Evolutionary conservation across 2,888 invertebrate genomes (phyloP).

Genomic region (Tryphoninae sp.): DNA sequence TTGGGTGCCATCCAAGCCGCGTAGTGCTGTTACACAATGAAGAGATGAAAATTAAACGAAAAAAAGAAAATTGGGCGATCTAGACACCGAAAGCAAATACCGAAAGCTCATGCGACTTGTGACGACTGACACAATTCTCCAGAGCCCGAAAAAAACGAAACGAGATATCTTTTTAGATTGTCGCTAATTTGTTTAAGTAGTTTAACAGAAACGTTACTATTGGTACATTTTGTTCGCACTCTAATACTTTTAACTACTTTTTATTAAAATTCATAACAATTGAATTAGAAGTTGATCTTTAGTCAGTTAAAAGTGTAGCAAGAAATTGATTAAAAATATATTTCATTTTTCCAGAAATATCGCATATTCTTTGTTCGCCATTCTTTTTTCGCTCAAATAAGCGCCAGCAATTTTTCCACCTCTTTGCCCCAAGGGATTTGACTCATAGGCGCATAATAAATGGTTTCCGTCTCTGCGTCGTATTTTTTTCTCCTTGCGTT

Average conservation of each 20-base stretch:
- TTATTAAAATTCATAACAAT: no score
- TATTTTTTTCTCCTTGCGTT: conserved; percentile 5
- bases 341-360: not conserved
- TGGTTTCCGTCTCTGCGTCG: conserved; percentile 6
- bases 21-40: conserved; percentile 13
- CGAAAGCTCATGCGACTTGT: conserved; percentile 24
- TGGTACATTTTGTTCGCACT: not conserved
- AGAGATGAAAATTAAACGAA: conserved; percentile 35
- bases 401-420: not conserved
- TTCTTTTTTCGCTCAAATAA: not conserved
- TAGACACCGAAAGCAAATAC: conserved; percentile 21
- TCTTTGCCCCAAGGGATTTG: conserved; percentile 1
- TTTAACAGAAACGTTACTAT: conserved; percentile 31
- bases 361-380: not conserved
- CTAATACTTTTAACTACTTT: no score
- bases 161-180: conserved; percentile 31
- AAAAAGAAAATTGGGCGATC: conserved; percentile 18
- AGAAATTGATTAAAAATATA: not conserved
- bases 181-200: conserved; percentile 67
- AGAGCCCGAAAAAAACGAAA: conserved; percentile 2
- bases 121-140: conserved; percentile 14
- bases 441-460: conserved; percentile 19
- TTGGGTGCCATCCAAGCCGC: conserved; percentile 62
- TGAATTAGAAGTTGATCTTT: not conserved
- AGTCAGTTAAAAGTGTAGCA: not conserved